Percentiles rank a stretch among this genome's conserved stretches.
Evolutionary conservation across 2,113 vertebrate species (phyloP).

Genomic region (Atlantisia rogersi): DNA sequence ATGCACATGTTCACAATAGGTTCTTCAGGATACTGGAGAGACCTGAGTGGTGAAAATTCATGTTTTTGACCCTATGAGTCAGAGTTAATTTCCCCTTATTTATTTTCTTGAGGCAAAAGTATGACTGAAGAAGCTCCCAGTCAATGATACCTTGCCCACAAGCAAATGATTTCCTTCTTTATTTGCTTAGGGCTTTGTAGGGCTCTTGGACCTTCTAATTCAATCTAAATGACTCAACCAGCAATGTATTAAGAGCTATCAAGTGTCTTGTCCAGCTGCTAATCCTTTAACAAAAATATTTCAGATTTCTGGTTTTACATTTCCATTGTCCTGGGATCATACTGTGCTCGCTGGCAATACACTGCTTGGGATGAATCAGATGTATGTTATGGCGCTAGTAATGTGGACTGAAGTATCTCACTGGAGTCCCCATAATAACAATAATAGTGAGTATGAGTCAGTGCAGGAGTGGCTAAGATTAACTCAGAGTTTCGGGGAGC

Average conservation of each 20-base stretch:
- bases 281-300: background rate
- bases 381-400: background rate
- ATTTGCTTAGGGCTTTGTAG: background rate
- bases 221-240: background rate
- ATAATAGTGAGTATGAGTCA: constrained; percentile 39
- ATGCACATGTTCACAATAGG: background rate
- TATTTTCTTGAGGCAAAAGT: background rate
- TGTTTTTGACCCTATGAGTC: background rate
- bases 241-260: background rate
- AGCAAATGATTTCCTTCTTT: background rate
- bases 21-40: background rate
- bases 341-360: background rate
- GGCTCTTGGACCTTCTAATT: background rate
- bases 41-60: background rate
- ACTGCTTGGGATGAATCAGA: background rate
- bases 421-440: background rate
- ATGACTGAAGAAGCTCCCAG: background rate
- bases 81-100: background rate
- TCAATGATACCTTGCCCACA: background rate
- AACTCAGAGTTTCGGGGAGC: constrained; percentile 47
- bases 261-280: background rate
- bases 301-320: background rate
- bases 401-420: background rate
- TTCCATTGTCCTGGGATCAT: background rate
- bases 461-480: constrained; percentile 57